Evolutionary conservation across 2,888 invertebrate species (phyloP).

Genomic region (Seladonia tumulorum): DNA sequence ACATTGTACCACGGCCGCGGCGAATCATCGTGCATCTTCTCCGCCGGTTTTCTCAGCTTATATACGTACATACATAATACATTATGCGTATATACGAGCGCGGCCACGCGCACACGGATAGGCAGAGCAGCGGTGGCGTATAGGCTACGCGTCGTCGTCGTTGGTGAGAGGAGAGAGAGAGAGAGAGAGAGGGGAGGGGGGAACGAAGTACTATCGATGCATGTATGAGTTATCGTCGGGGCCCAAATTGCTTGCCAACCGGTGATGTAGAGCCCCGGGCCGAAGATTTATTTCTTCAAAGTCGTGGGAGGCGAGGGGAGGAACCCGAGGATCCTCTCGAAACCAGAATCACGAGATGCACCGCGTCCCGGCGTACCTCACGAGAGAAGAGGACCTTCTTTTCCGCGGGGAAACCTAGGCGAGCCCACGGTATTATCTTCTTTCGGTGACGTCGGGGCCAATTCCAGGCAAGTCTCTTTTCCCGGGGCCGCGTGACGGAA

Average conservation of each 20-base stretch:
- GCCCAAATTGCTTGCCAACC: slow-evolving; percentile 84
- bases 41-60: slow-evolving; percentile 51
- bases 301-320: slow-evolving; percentile 52
- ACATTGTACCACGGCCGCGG: slow-evolving; percentile 45
- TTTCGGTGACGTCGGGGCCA: slow-evolving; percentile 71
- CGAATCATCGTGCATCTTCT: slow-evolving; percentile 59
- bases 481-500: slow-evolving; percentile 33
- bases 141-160: slow-evolving; percentile 16
- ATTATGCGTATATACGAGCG: slow-evolving; percentile 55
- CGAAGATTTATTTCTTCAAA: slow-evolving; percentile 81
- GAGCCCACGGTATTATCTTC: slow-evolving; percentile 73
- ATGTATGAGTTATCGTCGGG: slow-evolving; percentile 83
- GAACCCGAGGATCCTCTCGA: slow-evolving; percentile 59
- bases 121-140: background rate
- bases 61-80: slow-evolving; percentile 64
- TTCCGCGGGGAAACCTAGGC: slow-evolving; percentile 33
- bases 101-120: slow-evolving; percentile 32
- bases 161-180: slow-evolving; percentile 12
- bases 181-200: slow-evolving; percentile 17
- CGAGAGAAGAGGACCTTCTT: slow-evolving; percentile 50
- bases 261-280: slow-evolving; percentile 82
- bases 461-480: slow-evolving; percentile 72
- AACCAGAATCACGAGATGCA: slow-evolving; percentile 63
- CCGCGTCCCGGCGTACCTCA: slow-evolving; percentile 51
- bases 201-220: slow-evolving; percentile 80